Percentiles rank a stretch among this genome's conserved stretches.
Conservation (phyloP, 2,888 invertebrate genomes). For the Chalcosyrphus nemorum region DNA sequence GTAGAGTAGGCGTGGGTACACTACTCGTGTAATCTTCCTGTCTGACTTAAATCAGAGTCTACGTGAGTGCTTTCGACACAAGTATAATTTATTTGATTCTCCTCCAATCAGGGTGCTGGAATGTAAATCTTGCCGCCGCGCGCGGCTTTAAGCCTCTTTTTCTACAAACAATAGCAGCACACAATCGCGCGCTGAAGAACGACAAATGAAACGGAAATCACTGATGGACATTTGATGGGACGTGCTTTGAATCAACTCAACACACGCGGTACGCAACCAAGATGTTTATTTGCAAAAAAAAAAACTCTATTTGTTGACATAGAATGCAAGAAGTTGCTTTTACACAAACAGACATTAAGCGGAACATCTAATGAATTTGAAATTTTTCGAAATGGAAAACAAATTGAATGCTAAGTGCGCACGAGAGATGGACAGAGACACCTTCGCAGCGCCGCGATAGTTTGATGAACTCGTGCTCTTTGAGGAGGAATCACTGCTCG, state of each 20-base stretch:
- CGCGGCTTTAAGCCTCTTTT: not conserved
- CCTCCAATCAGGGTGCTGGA: slow-evolving; percentile 61
- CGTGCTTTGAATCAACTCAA: slow-evolving; percentile 51
- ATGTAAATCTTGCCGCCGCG: slow-evolving; percentile 59
- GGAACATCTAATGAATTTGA: slow-evolving; percentile 62
- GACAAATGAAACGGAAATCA: slow-evolving; percentile 70
- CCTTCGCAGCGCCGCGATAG: slow-evolving; percentile 22
- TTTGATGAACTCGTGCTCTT: slow-evolving; percentile 59
- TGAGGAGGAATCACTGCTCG: not conserved
- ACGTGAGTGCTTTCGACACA: slow-evolving; percentile 2
- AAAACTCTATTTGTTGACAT: slow-evolving; percentile 32
- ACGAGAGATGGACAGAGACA: slow-evolving; percentile 3
- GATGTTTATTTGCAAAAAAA: slow-evolving; percentile 18
- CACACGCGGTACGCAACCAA: slow-evolving; percentile 6
- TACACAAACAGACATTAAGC: slow-evolving; percentile 1
- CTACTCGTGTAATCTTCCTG: slow-evolving; percentile 54
- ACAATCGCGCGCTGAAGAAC: slow-evolving; percentile 19
- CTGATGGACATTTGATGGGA: slow-evolving; percentile 67
- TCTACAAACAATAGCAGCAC: slow-evolving; percentile 4
- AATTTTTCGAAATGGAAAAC: slow-evolving; percentile 4
- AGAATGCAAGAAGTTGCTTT: slow-evolving; percentile 49
- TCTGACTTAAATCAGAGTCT: slow-evolving; percentile 42
- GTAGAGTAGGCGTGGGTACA: slow-evolving; percentile 43
- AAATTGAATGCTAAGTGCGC: slow-evolving; percentile 24
- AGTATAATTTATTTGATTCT: slow-evolving; percentile 56